Percentiles rank a stretch among this genome's conserved stretches.
phyloP scores from a whole-genome alignment of 2,113 vertebrate genomes.

The Halcyon senegalensis region DNA sequence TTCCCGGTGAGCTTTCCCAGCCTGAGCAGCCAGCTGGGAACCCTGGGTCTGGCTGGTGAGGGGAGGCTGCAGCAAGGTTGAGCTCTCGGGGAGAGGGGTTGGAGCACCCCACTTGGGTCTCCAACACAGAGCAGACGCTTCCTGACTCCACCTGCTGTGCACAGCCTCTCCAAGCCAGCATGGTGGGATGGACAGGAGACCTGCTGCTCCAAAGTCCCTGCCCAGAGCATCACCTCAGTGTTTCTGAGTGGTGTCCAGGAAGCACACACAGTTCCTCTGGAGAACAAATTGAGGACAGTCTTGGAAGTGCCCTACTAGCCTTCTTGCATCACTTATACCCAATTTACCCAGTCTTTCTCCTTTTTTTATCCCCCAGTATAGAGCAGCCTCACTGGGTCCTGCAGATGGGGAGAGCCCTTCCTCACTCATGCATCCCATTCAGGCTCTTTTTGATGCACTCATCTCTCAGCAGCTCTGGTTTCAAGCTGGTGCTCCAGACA shows the following conservation, averaged over 20 bases:
- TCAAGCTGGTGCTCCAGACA: background rate
- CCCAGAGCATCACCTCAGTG: fast-evolving
- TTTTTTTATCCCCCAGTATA: fast-evolving
- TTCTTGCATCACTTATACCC: background rate
- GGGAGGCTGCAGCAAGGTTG: background rate
- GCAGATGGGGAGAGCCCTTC: background rate
- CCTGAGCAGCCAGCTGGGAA: fast-evolving
- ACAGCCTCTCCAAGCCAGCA: fast-evolving
- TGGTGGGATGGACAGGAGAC: fast-evolving
- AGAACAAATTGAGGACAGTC: background rate
- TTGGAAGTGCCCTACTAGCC: background rate
- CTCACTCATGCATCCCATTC: fast-evolving
- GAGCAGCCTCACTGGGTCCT: background rate
- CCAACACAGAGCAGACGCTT: fast-evolving
- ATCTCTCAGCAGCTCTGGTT: background rate
- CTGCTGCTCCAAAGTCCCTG: background rate
- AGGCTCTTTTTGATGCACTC: background rate
- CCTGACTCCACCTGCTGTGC: background rate
- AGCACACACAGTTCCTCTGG: fast-evolving
- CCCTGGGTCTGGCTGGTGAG: background rate
- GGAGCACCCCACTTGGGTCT: background rate
- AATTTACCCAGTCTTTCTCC: background rate
- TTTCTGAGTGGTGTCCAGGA: background rate
- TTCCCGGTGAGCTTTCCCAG: background rate
- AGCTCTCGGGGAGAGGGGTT: background rate